Conservation (phyloP, 2,888 invertebrate genomes). For the Diaprepes abbreviatus region DNA sequence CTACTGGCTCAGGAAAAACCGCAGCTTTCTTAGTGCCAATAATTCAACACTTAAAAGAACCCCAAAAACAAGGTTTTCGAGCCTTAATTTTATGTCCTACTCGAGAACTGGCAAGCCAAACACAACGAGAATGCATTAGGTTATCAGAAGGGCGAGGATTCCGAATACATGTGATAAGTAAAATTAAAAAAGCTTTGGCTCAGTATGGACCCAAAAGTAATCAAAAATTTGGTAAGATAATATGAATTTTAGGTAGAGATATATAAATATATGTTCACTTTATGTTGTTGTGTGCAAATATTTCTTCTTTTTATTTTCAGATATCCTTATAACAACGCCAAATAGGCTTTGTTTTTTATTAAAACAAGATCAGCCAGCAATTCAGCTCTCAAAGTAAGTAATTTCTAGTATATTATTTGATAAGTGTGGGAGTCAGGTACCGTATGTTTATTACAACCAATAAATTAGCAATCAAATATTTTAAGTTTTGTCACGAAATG, state of each 20-base stretch:
- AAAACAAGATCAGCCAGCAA: slow-evolving; percentile 81
- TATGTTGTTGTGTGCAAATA: too few relatives aligned
- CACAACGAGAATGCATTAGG: slow-evolving; percentile 82
- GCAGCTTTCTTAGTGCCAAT: slow-evolving; percentile 94
- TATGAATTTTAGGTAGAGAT: too few relatives aligned
- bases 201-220: slow-evolving; percentile 82
- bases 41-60: slow-evolving; percentile 80
- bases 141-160: slow-evolving; percentile 82
- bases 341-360: slow-evolving; percentile 90
- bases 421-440: too few relatives aligned
- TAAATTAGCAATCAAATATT: too few relatives aligned
- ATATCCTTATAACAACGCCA: slow-evolving; percentile 95
- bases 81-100: slow-evolving; percentile 94
- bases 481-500: too few relatives aligned
- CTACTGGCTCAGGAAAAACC: slow-evolving; percentile 98
- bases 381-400: slow-evolving; percentile 81
- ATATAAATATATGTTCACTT: too few relatives aligned
- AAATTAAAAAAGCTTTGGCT: slow-evolving; percentile 79
- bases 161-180: slow-evolving; percentile 83
- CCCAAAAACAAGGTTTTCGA: slow-evolving; percentile 82
- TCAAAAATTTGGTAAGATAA: slow-evolving; percentile 79
- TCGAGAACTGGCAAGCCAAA: slow-evolving; percentile 93
- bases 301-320: slow-evolving; percentile 68
- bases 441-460: too few relatives aligned
- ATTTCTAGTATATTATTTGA: too few relatives aligned